These are phyloP conservation scores for Lithobates pipiens DNA, from an alignment of 2,797 vertebrate species.

Conservation along the genomic window DNA sequence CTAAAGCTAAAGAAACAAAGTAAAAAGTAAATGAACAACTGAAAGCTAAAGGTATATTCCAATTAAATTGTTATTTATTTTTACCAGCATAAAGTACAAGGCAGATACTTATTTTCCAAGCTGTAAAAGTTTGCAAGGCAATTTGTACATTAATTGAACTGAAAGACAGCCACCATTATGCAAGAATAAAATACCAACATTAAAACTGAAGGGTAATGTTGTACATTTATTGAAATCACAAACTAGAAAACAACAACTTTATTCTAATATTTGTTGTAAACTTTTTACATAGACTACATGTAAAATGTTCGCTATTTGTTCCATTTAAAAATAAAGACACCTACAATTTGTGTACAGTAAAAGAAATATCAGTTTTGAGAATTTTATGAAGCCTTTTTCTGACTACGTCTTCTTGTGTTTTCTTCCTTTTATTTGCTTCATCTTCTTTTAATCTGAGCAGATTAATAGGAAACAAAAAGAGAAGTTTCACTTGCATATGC, in stretches of 20 bases:
- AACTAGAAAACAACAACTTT: neutral
- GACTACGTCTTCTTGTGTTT: neutral
- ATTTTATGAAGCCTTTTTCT: neutral
- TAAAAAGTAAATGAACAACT: too few relatives aligned
- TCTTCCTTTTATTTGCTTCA: neutral
- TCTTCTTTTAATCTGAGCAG: slow-evolving; percentile 14
- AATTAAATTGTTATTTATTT: neutral
- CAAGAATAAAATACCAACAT: too few relatives aligned
- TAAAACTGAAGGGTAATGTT: neutral
- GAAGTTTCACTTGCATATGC: neutral
- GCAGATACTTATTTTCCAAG: neutral
- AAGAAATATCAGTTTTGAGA: neutral
- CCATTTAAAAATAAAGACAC: neutral
- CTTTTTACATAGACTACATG: neutral
- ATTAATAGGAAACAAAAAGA: neutral
- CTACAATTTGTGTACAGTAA: neutral
- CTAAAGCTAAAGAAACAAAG: too few relatives aligned
- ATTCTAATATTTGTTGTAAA: neutral
- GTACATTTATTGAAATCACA: neutral
- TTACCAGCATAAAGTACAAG: neutral
- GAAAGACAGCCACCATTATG: too few relatives aligned
- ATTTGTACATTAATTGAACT: too few relatives aligned
- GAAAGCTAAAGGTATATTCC: too few relatives aligned
- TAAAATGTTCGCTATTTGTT: neutral
- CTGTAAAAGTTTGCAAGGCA: neutral